Percentiles rank a stretch among this genome's conserved stretches.
Conservation (phyloP, 2,113 vertebrate genomes). For the Aythya baeri region DNA sequence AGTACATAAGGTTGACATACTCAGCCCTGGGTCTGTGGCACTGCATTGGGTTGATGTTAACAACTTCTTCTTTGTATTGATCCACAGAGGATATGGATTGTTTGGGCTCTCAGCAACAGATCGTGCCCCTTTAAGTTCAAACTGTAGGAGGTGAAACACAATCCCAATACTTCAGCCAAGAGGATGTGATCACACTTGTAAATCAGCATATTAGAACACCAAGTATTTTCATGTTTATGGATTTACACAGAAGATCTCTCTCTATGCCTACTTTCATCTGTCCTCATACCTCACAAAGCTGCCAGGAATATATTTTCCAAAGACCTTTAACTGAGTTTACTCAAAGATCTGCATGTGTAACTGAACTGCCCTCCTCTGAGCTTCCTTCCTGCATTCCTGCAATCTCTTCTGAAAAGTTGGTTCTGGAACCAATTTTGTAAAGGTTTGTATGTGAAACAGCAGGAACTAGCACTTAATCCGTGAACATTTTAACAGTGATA, state of each 20-base stretch:
- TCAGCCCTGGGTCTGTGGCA: neutral
- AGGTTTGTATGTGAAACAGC: neutral
- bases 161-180: neutral
- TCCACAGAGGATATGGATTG: neutral
- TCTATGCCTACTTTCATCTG: neutral
- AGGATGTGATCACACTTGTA: neutral
- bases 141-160: neutral
- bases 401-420: neutral
- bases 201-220: neutral
- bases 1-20: neutral
- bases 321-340: neutral
- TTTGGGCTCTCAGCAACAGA: neutral
- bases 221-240: neutral
- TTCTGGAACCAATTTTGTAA: neutral
- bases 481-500: neutral
- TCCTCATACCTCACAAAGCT: neutral
- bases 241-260: neutral
- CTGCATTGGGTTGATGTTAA: neutral
- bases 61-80: neutral
- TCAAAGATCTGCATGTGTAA: neutral
- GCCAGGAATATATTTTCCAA: neutral
- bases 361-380: neutral
- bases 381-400: neutral
- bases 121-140: neutral
- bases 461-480: neutral